Conservation (phyloP, 2,797 vertebrate species). For the Enoplosus armatus region DNA sequence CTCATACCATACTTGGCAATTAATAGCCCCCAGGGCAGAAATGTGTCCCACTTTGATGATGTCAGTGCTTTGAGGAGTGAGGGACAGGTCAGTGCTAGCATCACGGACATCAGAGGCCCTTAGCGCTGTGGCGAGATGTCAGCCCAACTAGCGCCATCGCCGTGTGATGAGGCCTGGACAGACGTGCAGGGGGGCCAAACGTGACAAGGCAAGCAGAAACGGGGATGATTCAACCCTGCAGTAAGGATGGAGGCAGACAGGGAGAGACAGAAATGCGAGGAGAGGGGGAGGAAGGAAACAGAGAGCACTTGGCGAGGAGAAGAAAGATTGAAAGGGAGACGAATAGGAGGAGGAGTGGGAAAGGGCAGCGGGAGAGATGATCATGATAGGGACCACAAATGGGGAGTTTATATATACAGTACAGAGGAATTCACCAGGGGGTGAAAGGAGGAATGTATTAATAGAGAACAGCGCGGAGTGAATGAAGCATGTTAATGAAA, state of each 20-base stretch:
- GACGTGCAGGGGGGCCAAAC: constrained; percentile 56
- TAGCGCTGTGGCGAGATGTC: constrained; percentile 72
- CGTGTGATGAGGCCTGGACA: constrained; percentile 70
- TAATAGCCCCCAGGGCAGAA: constrained; percentile 47
- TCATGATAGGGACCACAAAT: constrained; percentile 66
- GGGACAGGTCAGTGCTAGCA: constrained; percentile 68
- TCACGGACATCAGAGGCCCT: constrained; percentile 73
- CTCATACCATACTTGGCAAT: constrained; percentile 38
- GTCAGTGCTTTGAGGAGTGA: constrained; percentile 70
- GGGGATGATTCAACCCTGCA: constrained; percentile 75
- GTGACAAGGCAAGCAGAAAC: constrained; percentile 76
- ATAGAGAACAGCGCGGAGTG: constrained; percentile 50
- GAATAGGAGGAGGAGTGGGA: constrained; percentile 35
- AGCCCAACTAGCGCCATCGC: constrained; percentile 54
- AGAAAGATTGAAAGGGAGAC: constrained; percentile 42
- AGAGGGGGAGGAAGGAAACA: constrained; percentile 11
- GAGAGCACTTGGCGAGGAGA: constrained; percentile 46
- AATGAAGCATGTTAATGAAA: constrained; percentile 70
- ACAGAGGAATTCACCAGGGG: constrained; percentile 54
- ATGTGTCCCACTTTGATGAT: constrained; percentile 73
- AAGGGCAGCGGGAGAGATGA: constrained; percentile 54
- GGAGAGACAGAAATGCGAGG: constrained; percentile 30
- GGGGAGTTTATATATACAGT: constrained; percentile 61
- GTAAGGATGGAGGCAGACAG: constrained; percentile 61
- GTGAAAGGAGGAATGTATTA: constrained; percentile 55